Conservation (phyloP, 2,888 invertebrate genomes). For the Eugnorisma glareosa region DNA sequence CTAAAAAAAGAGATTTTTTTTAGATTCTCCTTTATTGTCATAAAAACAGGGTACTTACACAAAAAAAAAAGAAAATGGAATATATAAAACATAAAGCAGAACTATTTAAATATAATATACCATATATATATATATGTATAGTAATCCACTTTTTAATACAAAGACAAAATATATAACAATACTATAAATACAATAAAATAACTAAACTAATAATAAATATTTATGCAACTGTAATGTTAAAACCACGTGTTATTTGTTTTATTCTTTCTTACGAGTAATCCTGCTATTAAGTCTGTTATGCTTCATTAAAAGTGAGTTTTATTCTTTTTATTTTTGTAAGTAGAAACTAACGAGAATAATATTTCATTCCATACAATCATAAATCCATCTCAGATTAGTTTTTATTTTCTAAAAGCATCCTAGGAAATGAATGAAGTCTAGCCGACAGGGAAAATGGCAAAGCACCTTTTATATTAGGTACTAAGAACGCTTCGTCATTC, state of each 20-base stretch:
- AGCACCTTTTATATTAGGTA: conserved; percentile 25
- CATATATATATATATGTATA: too few species aligned
- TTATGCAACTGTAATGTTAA: too few species aligned
- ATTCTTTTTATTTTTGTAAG: not conserved
- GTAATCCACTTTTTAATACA: too few species aligned
- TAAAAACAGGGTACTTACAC: too few species aligned
- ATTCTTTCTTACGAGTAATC: not conserved
- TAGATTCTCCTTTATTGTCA: too few species aligned
- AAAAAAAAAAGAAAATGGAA: too few species aligned
- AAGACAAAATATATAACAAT: too few species aligned
- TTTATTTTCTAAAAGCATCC: conserved; percentile 25
- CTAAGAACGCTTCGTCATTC: conserved; percentile 37
- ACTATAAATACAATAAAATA: too few species aligned
- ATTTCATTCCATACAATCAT: not conserved
- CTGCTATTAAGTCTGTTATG: not conserved
- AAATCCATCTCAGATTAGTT: conserved; percentile 8
- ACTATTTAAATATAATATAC: too few species aligned
- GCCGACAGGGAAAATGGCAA: conserved; percentile 18
- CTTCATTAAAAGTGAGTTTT: not conserved
- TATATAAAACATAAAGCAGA: too few species aligned
- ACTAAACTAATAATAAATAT: too few species aligned
- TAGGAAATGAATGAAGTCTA: conserved; percentile 35
- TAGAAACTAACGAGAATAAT: not conserved
- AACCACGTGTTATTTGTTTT: not conserved
- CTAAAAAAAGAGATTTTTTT: too few species aligned